Conservation (phyloP, 2,797 vertebrate species). For the Sus cebifrons region DNA sequence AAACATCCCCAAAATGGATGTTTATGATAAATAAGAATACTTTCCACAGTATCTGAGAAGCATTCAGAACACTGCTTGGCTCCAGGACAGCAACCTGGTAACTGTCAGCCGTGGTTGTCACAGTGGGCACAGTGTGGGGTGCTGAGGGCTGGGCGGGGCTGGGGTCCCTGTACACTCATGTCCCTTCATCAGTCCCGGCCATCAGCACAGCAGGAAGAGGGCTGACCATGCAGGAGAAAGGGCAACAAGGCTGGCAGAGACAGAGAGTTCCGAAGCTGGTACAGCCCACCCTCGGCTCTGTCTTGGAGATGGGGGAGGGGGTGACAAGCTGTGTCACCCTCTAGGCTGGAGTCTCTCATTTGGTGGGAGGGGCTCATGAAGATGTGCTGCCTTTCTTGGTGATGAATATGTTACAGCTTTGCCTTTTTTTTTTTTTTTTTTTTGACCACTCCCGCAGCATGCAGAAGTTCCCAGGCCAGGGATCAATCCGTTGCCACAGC, state of each 20-base stretch:
- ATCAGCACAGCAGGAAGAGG: too few relatives aligned
- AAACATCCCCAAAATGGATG: neutral
- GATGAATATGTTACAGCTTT: fast-evolving
- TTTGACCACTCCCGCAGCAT: too few relatives aligned
- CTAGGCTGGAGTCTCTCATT: neutral
- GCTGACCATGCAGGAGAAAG: neutral
- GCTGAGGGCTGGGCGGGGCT: fast-evolving
- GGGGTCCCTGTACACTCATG: neutral
- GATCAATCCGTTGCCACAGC: too few relatives aligned
- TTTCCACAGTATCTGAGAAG: neutral
- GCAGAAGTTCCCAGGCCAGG: too few relatives aligned
- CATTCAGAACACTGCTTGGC: neutral
- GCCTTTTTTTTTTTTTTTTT: neutral
- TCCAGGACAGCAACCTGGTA: too few relatives aligned
- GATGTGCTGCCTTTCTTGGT: fast-evolving
- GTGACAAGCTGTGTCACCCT: neutral
- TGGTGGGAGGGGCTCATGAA: too few relatives aligned
- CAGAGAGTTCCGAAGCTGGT: neutral
- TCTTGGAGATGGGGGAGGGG: fast-evolving
- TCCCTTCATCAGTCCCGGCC: too few relatives aligned
- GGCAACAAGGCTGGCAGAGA: neutral
- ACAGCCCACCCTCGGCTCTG: neutral
- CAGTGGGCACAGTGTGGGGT: too few relatives aligned
- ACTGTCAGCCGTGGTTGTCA: neutral
- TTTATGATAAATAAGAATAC: neutral